Evolutionary conservation across 2,797 vertebrate species (phyloP), one percentile per base, ranked within the genome.

Genomic region (Phylloscopus collybita): DNA sequence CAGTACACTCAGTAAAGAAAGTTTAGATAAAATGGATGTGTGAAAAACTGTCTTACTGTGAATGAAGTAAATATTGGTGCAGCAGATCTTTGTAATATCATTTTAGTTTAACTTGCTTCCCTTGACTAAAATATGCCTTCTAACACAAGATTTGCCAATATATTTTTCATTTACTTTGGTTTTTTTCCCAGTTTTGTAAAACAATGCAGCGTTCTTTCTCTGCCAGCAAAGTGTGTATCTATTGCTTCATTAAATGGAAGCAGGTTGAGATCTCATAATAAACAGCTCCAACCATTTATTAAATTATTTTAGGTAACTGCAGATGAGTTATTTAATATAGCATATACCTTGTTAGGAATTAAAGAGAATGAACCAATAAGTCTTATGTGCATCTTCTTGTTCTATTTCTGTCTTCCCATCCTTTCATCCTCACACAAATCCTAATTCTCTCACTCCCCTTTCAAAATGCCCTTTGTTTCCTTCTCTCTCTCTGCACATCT

Each of bases 391-490:
- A 60, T 71, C 36, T 47, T 61, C 80, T 54, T 75, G 22, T 59
- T 88, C 73, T 75, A 13, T 90, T 88, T 87, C 40, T 92, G 14
- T 65, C 34, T 80, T 51, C 26, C 17, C 21, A 26, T 73, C 74
- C 51, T 53, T 88, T 67, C 32, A 80, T 71, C 20, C 8, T 8
- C 9, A 21, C 44, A 47, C 26, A 60, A 67, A 86, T 87, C 22
- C 44, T 56, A 44, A 26, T 70, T 84, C 53, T 85, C 61, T 78
- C 26, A 15, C 44, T 92, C 30, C 34, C 47, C 47, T 93, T 95
- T 86, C 69, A 83, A 87, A 95, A 60, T 86, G 81, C 50, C 81
- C 59, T 95, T 95, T 91, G 81, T 95, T 91, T 78, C 45, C 38
- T 42, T 66, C 40, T 80, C 53, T 49, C 30, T 67, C 57, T 67